These are phyloP conservation scores for Siphamia tubifer DNA, from an alignment of 2,113 vertebrate species.

Conservation along the genomic window DNA sequence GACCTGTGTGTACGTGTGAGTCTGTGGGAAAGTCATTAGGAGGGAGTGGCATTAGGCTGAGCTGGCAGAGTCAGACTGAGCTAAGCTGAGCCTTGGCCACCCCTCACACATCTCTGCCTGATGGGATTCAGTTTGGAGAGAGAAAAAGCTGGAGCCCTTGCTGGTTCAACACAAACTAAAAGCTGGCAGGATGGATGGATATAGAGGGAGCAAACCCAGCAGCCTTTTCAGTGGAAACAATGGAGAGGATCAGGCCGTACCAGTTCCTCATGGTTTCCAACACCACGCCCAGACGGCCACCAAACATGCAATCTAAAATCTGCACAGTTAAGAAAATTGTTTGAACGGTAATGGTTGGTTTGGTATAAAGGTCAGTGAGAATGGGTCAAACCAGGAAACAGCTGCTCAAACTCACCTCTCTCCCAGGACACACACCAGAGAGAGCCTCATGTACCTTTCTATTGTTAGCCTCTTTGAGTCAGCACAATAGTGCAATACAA, in stretches of 20 bases:
- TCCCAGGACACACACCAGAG: constrained; percentile 10
- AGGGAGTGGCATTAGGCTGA: constrained; percentile 39
- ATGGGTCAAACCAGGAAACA: constrained; percentile 9
- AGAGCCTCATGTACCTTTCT: not conserved
- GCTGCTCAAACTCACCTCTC: not conserved
- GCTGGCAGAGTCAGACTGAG: constrained; percentile 24
- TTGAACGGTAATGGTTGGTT: not conserved
- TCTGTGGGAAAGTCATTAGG: constrained; percentile 48
- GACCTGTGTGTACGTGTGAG: constrained; percentile 41
- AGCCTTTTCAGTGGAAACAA: constrained; percentile 48
- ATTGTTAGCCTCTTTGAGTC: constrained; percentile 31
- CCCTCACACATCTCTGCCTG: constrained; percentile 29
- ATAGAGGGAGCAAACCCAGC: constrained; percentile 27
- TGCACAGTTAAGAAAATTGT: not conserved
- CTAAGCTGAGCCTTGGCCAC: constrained; percentile 1
- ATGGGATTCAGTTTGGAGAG: constrained; percentile 8
- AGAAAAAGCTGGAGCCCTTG: constrained; percentile 36
- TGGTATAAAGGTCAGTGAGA: not conserved
- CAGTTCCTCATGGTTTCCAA: constrained; percentile 8
- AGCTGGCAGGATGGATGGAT: constrained; percentile 38
- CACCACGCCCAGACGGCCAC: constrained; percentile 27
- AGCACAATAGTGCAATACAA: not conserved
- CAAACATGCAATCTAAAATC: constrained; percentile 22
- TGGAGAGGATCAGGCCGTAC: constrained; percentile 43
- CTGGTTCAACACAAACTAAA: constrained; percentile 43